Evolutionary conservation across 1,140 invertebrate genomes (phyloP), one percentile per base, ranked within the genome.

Genomic region (Psix sp.): DNA sequence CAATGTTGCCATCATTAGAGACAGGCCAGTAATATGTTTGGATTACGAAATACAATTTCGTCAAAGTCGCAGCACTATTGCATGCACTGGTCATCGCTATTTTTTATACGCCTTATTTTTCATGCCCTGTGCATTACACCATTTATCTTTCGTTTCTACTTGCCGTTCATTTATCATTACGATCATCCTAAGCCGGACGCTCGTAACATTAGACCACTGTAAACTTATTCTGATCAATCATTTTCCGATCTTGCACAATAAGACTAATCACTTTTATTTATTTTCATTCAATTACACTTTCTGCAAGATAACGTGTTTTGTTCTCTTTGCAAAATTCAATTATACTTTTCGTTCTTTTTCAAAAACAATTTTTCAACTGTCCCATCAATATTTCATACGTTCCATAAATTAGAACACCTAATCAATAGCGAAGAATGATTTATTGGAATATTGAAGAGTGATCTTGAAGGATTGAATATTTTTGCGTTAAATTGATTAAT

Each of bases 91-190:
- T 54, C 45, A 24, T 21, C 7, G 31, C 42, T 51, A 38, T 51
- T 70, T 74, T 68, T 70, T 70, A 45, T 57, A 14, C 39, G 24
- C 59, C 45, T 76, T 56, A 76, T 76, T 76, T 72, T 71, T 71
- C 73, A 66, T 54, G 33, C 17, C 36, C 15, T 20, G 33, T 36
- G 42, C 36, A 20, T 49, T 57, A 65, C 7, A 24, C 39, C 42
- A 63, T 56, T 63, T 63, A 59, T 74, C 52, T 54, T 48, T 59
- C 51, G 38, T 31, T 31, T 31, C 31, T 51, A 33, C 24, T 31
- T 16, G 20, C 21, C 42, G 36, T 65, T 57, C 67, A 76, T 71
- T 72, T 72, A 56, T 76, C 74, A 76, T 62, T 66, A 67, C 59
- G 74, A 71, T 72, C 67, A 62, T 67, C 67, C 57, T 20, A 7